A percentile compares a stretch with the other conserved stretches of the same genome.
These are phyloP conservation scores for Probosciger aterrimus DNA, from an alignment of 2,113 vertebrate genomes.

Conservation along the genomic window DNA sequence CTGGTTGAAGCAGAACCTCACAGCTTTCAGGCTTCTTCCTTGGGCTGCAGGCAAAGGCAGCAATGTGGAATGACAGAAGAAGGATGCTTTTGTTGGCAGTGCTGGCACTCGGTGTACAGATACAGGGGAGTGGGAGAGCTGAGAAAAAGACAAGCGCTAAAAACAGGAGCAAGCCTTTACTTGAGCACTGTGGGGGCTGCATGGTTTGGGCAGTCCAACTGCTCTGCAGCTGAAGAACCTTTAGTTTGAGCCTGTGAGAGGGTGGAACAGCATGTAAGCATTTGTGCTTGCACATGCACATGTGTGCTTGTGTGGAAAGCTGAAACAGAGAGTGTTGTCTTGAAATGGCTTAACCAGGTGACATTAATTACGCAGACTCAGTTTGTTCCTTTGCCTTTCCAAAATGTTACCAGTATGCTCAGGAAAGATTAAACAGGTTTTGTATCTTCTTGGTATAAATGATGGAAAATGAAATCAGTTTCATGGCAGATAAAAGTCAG, in stretches of 20 bases:
- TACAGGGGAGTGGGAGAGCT: background rate
- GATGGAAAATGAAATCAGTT: background rate
- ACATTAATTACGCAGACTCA: background rate
- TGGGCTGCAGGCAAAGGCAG: background rate
- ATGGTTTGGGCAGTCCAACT: background rate
- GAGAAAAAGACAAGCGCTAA: background rate
- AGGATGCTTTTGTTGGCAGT: background rate
- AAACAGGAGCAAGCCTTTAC: background rate
- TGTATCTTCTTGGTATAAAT: background rate
- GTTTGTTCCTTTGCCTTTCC: background rate
- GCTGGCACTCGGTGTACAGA: background rate
- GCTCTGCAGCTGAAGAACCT: background rate
- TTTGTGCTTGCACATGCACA: fast-evolving
- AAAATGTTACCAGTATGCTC: background rate
- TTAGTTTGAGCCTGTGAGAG: background rate
- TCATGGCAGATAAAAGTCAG: background rate
- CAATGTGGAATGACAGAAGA: background rate
- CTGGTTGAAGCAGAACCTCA: background rate
- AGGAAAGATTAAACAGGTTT: background rate
- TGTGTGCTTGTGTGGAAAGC: background rate
- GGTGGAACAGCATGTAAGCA: fast-evolving
- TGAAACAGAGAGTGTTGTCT: background rate
- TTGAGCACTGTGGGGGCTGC: fast-evolving
- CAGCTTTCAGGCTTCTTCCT: background rate
- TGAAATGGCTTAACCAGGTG: background rate